Conservation (phyloP, 37 sponge, comb jelly and placozoan species). For the Eunapius fragilis region DNA sequence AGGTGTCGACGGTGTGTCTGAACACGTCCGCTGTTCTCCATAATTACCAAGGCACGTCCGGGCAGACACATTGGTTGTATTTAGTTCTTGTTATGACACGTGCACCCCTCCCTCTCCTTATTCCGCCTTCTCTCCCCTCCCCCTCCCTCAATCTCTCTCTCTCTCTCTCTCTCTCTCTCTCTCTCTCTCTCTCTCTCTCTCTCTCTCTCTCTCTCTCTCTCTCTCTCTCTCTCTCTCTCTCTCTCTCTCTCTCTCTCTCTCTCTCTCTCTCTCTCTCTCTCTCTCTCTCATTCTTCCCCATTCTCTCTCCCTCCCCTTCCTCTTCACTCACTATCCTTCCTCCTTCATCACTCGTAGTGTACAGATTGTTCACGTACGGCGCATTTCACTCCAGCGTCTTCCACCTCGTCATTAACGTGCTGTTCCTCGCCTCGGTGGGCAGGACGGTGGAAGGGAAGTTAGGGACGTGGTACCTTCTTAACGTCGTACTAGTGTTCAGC, state of each 20-base stretch:
- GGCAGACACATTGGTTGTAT: not conserved
- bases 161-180: not conserved
- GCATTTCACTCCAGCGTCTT: slow-evolving; percentile 14
- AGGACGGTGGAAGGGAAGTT: slow-evolving; percentile 22
- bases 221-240: not conserved
- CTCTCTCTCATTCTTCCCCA: too few relatives aligned
- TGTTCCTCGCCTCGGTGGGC: slow-evolving; percentile 33
- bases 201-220: not conserved
- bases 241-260: too few relatives aligned
- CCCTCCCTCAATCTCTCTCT: not conserved
- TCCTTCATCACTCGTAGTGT: not conserved
- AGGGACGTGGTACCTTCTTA: slow-evolving; percentile 24
- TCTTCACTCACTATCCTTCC: too few relatives aligned
- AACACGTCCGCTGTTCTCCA: slow-evolving; percentile 11
- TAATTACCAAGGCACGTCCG: not conserved
- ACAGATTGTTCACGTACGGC: slow-evolving; percentile 32
- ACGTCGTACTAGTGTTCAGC: slow-evolving; percentile 20
- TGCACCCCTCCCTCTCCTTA: not conserved
- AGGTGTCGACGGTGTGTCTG: slow-evolving; percentile 15
- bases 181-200: too few relatives aligned
- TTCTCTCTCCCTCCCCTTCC: too few relatives aligned
- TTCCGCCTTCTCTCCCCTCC: too few relatives aligned
- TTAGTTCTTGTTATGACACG: not conserved
- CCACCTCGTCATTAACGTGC: slow-evolving; percentile 18
- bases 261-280: not conserved